Conservation (phyloP, 2,113 vertebrate genomes). For the Caracal caracal region DNA sequence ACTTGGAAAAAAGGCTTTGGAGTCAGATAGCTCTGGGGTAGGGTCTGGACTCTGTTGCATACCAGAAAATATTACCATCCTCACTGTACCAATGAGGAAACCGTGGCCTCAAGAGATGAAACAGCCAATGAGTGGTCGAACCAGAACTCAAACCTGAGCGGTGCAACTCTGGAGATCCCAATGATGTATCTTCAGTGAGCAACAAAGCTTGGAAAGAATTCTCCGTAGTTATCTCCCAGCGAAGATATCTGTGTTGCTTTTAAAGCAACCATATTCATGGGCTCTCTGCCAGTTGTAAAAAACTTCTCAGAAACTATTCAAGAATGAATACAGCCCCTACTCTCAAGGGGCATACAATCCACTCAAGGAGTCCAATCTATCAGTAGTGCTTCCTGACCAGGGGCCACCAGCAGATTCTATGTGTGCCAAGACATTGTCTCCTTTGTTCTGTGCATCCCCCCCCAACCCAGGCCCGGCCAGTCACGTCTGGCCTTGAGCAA, state of each 20-base stretch:
- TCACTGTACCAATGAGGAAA: background rate
- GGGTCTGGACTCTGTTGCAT: background rate
- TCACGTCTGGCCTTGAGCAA: background rate
- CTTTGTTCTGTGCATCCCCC: background rate
- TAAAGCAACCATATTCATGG: background rate
- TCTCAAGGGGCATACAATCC: background rate
- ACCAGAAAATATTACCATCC: background rate
- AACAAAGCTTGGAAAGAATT: background rate
- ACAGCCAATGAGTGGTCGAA: background rate
- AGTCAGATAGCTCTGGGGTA: background rate
- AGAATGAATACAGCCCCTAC: background rate
- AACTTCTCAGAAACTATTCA: background rate
- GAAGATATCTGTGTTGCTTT: background rate
- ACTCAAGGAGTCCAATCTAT: background rate
- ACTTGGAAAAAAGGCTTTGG: background rate
- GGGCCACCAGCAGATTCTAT: background rate
- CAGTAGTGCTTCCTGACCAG: background rate
- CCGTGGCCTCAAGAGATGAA: background rate
- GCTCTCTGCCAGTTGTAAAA: background rate
- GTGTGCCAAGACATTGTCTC: background rate
- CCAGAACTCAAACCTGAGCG: background rate
- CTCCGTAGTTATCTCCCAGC: background rate
- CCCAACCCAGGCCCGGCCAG: background rate
- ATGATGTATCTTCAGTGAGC: background rate
- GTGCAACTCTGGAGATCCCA: background rate